These are phyloP conservation scores for Conus ventricosus DNA, from an alignment of 1,140 invertebrate species.

Conservation along the genomic window DNA sequence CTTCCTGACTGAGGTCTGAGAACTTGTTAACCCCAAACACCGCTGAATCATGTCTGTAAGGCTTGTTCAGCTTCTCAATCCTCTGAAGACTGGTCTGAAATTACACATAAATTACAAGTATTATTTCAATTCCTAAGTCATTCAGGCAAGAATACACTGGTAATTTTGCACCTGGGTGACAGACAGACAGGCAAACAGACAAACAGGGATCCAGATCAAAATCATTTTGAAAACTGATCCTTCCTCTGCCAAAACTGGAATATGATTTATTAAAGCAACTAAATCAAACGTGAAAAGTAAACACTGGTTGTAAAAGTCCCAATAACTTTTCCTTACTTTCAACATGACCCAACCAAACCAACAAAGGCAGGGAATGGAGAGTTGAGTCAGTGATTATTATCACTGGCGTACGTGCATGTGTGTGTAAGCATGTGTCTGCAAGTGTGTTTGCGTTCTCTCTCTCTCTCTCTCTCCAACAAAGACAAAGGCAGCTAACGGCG, in stretches of 20 bases:
- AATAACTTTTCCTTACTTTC: neutral
- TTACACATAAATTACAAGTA: conserved; percentile 34
- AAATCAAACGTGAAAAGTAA: neutral
- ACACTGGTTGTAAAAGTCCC: neutral
- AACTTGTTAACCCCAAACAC: conserved; percentile 84
- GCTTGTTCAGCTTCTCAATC: conserved; percentile 80
- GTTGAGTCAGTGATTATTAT: too few relatives aligned
- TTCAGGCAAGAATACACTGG: too few relatives aligned
- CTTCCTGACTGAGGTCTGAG: conserved; percentile 84
- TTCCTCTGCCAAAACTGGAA: too few relatives aligned
- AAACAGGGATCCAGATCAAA: too few relatives aligned
- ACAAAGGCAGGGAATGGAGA: too few relatives aligned
- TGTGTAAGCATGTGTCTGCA: neutral
- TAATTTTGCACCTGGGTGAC: too few relatives aligned
- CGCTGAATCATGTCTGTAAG: conserved; percentile 78
- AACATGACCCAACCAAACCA: neutral
- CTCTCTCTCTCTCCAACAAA: too few relatives aligned
- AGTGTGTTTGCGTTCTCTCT: too few relatives aligned
- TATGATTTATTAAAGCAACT: neutral
- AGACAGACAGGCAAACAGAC: too few relatives aligned
- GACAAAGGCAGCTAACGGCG: too few relatives aligned
- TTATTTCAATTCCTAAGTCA: neutral
- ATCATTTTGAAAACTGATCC: too few relatives aligned
- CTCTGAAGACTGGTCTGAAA: conserved; percentile 79
- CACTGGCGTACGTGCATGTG: neutral